These are phyloP conservation scores for Urocyon cinereoargenteus DNA, from an alignment of 2,797 vertebrate genomes.

Conservation along the genomic window DNA sequence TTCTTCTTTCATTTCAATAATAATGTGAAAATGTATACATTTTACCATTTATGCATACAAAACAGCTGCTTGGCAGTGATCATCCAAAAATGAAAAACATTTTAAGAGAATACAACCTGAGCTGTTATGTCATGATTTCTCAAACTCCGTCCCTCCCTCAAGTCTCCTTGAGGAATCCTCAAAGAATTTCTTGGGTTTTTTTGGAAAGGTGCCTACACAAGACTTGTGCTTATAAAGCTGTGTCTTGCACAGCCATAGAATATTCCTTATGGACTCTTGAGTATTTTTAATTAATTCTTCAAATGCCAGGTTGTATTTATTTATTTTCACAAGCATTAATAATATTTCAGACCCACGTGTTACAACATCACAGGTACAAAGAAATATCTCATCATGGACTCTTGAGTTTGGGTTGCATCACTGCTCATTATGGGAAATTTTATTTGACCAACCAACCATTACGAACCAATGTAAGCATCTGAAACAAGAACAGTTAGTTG, in stretches of 20 bases:
- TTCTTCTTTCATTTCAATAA: background rate
- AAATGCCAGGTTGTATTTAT: background rate
- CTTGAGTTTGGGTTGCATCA: background rate
- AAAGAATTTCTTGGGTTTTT: background rate
- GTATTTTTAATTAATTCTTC: constrained; percentile 39
- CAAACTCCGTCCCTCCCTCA: background rate
- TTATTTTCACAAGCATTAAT: background rate
- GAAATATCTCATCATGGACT: background rate
- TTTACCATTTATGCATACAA: background rate
- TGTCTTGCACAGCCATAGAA: background rate
- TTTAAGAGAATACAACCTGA: background rate
- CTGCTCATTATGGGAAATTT: background rate
- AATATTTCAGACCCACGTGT: background rate
- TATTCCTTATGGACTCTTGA: background rate
- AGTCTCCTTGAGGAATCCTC: background rate
- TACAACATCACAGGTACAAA: background rate
- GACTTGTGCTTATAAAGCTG: background rate
- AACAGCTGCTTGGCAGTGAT: background rate
- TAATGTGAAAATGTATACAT: background rate
- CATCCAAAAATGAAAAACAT: background rate
- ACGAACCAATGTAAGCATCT: background rate
- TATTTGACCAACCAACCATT: background rate
- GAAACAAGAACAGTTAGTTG: background rate
- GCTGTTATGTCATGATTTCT: background rate
- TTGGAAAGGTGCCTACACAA: background rate